Percentiles rank a stretch among this genome's conserved stretches.
Conservation (phyloP, 2,797 vertebrate genomes). For the Erithacus rubecula region DNA sequence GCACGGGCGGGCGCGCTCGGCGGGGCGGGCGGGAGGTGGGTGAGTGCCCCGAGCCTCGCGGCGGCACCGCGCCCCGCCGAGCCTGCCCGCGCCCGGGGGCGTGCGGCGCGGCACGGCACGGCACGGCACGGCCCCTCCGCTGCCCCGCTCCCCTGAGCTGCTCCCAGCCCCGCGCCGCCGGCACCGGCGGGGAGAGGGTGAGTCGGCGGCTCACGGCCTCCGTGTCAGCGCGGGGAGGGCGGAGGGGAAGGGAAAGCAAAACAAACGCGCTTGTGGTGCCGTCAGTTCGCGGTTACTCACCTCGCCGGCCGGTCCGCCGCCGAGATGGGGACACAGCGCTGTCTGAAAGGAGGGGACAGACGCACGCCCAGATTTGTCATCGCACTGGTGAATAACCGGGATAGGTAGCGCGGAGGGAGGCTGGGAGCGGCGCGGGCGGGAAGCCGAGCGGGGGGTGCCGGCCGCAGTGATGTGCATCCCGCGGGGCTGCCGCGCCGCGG, state of each 20-base stretch:
- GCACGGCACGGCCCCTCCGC: neutral
- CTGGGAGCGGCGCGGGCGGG: neutral
- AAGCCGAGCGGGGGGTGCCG: neutral
- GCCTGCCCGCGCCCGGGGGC: neutral
- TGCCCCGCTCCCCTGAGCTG: neutral
- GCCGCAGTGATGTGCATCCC: neutral
- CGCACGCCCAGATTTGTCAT: conserved; percentile 66
- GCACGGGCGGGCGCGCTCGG: neutral
- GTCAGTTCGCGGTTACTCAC: conserved; percentile 72
- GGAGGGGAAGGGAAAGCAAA: neutral
- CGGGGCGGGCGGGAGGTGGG: neutral
- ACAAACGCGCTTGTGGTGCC: conserved; percentile 19
- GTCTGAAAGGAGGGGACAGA: conserved; percentile 68
- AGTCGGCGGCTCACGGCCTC: neutral
- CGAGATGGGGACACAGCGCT: conserved; percentile 56
- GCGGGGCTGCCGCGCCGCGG: neutral
- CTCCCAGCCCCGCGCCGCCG: neutral
- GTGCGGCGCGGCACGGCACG: neutral
- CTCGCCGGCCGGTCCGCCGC: conserved; percentile 55
- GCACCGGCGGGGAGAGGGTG: neutral
- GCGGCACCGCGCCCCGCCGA: neutral
- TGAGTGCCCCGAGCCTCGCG: too few species aligned
- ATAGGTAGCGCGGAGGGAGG: conserved; percentile 18
- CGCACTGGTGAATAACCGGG: conserved; percentile 57
- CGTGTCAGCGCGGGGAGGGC: neutral